Base-by-base conservation (phyloP, 2,113 vertebrate genomes). In the Engystomops pustulosus region DNA sequence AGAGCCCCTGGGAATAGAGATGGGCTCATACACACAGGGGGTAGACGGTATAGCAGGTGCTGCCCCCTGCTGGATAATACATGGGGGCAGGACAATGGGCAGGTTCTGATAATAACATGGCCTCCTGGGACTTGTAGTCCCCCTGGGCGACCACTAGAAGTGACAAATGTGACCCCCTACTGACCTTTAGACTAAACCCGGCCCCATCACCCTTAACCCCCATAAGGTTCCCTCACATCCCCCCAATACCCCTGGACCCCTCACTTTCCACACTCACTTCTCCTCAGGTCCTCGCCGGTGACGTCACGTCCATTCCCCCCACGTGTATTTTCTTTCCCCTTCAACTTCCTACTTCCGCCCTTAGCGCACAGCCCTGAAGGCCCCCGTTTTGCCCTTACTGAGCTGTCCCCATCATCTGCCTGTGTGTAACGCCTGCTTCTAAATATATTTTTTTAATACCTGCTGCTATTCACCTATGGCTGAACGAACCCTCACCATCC, bases 231-330 rank as follows among this genome's bases (percentile, higher is more conserved):
- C 51, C 20, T 15, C 20, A 10, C 1, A 10, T 10, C 53, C 53
- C 7, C 20, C 51, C 68, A 27, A 51, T 20, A 1, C 60, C n/a
- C 53, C 23, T 25, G 15, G 3, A 2, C 25, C 38, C 41, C 41
- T 18, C 78, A 67, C 45, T 51, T 34, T 32, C 25, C 49, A 8
- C 53, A 44, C 82, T 83, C 53, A 45, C 72, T 82, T 47, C 80
- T 81, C 49, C 23, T 51, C 20, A 70, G 53, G 6, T 84, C 60
- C 60, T 34, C 47, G 67, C 30, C 44, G 49, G 20, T 84, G 55
- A 84, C 82, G 82, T 84, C 81, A 83, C 20, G 14, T 30, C 45
- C 27, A 72, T 62, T 30, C 30, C 44, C 81, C 75, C 44, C 82
- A 84, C 82, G 82, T 84, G 82, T 77, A 55, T 67, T 72, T 55